Evolutionary conservation across 1,140 invertebrate genomes (phyloP).

Genomic region (Temnothorax curvispinosus): DNA sequence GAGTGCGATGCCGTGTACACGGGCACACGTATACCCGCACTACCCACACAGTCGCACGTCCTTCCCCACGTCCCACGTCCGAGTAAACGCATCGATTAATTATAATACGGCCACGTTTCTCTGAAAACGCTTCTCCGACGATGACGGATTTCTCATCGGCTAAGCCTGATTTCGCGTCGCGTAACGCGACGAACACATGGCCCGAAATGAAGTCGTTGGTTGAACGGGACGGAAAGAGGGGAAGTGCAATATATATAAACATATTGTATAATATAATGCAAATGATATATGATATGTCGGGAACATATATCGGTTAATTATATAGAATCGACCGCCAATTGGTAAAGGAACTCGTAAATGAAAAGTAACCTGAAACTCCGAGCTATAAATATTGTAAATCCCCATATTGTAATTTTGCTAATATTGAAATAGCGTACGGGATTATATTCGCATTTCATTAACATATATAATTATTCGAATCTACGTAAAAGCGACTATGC

Average conservation of each 20-base stretch:
- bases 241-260: not conserved
- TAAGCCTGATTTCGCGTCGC: not conserved
- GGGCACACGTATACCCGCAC: not conserved
- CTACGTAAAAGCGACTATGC: conserved; percentile 3
- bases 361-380: not conserved
- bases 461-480: not conserved
- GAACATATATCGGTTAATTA: not conserved
- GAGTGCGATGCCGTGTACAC: not conserved
- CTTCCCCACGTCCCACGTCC: not conserved
- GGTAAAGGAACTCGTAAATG: not conserved
- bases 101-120: conserved; percentile 20
- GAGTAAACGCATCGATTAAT: conserved; percentile 59
- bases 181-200: not conserved
- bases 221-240: not conserved
- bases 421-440: not conserved
- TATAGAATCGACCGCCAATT: not conserved
- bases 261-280: not conserved
- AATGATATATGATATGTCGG: not conserved
- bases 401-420: not conserved
- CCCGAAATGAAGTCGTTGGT: not conserved
- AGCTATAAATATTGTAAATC: not conserved
- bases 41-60: not conserved
- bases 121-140: conserved; percentile 1
- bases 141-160: conserved; percentile 6
- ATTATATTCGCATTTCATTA: not conserved